Base-by-base conservation (phyloP, 1,140 invertebrate species). In the Prorops nasuta region DNA sequence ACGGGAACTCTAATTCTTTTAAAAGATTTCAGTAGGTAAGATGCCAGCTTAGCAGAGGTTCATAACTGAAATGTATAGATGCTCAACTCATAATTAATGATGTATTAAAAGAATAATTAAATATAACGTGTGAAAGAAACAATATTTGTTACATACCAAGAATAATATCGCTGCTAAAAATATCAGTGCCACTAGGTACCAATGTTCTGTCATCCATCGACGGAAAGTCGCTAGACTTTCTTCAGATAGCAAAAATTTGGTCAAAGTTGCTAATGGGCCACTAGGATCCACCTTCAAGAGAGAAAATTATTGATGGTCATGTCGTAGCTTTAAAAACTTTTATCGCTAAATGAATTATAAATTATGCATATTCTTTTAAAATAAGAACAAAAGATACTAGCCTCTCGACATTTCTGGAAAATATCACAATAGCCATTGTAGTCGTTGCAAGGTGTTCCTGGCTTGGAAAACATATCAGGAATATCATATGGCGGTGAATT, bases 381-480 rank as follows among this genome's bases (percentile, higher is more conserved):
- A 28, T 10, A 28, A 28, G 10, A 32, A 40, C 10, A 7, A 38
- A 36, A 36, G 17, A 42, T 18, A 9, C 59, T 60, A 57, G 89
- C 85, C 73, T 94, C 90, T 56, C 96, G 83, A 74, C 96, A 98
- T 67, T 94, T 94, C 79, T 97, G 92, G 77, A 98, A 99, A 31
- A 98, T 95, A 79, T 99, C 97, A 79, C 97, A 99, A 78, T 99
- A 99, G 56, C 96, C 97, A 68, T 94, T 94, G 76, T 97, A 98
- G 72, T 99, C 92, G 72, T 98, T 96, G 73, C 97, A 99, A 0
- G 96, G 96, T 19, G 92, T 94, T 37, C 92, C 91, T 0, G 92
- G 92, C 67, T 95, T 96, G n/a, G 91, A 88, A 75, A 86, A 92
- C 85, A 94, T 90, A 63, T 94, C 90, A 0, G 93, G 93, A 57